phyloP scores from a whole-genome alignment of 2,113 vertebrate genomes.

The Megaleporinus macrocephalus region DNA sequence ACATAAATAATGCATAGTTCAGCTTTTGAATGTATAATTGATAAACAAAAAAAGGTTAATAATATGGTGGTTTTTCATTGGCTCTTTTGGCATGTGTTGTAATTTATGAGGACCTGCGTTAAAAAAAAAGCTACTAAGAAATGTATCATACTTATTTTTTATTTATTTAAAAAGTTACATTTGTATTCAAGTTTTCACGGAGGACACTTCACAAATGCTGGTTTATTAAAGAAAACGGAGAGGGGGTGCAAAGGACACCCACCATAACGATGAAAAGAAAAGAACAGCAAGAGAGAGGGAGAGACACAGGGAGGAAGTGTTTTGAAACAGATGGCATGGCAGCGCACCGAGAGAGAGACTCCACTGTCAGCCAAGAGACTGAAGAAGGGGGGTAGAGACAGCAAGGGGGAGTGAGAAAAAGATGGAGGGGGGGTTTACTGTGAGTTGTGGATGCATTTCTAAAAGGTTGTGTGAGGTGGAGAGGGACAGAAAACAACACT shows the following conservation, averaged over 20 bases:
- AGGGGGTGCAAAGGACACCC: neutral
- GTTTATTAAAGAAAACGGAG: constrained; percentile 34
- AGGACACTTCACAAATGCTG: constrained; percentile 39
- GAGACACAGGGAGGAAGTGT: constrained; percentile 16
- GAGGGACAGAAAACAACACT: neutral
- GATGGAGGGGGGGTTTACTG: neutral
- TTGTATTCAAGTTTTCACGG: constrained; percentile 45
- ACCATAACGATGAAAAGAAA: neutral
- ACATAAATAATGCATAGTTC: too few species aligned
- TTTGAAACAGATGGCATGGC: constrained; percentile 41
- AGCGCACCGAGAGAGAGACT: constrained; percentile 14
- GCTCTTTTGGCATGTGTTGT: too few species aligned
- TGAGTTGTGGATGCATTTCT: neutral
- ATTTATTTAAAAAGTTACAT: constrained; percentile 33
- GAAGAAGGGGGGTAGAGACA: neutral
- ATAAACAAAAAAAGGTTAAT: too few species aligned
- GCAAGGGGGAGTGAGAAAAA: neutral
- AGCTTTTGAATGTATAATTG: neutral
- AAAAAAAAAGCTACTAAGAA: too few species aligned
- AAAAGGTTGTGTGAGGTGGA: constrained; percentile 13
- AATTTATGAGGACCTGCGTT: too few species aligned
- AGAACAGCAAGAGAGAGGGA: constrained; percentile 3
- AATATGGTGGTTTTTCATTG: too few species aligned
- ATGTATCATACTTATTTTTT: neutral
- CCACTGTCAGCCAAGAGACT: constrained; percentile 22